Evolutionary conservation across 2,113 vertebrate species (phyloP).

Genomic region (Sander vitreus): DNA sequence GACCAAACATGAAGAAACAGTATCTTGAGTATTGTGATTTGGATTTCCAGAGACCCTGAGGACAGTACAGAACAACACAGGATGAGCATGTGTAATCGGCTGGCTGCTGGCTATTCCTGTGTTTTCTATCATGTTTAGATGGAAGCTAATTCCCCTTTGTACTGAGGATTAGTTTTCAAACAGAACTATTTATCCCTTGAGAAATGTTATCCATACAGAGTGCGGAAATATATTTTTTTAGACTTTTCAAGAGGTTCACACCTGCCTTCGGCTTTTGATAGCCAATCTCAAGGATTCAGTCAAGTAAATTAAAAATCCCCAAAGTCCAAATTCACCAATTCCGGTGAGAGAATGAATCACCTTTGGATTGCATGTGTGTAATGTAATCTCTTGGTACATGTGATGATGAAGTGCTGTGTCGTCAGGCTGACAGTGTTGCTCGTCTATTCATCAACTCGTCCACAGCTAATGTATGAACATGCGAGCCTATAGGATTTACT

Average conservation of each 20-base stretch:
- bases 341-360: constrained; percentile 15
- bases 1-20: not conserved
- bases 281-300: not conserved
- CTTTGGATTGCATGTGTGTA: constrained; percentile 8
- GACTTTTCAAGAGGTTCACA: constrained; percentile 6
- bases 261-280: not conserved
- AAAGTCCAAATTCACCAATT: not conserved
- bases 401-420: constrained; percentile 33
- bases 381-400: constrained; percentile 21
- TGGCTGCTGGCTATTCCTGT: constrained; percentile 25
- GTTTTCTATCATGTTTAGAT: constrained; percentile 42
- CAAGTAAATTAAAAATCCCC: constrained; percentile 17
- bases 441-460: constrained; percentile 11
- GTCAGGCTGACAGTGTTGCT: constrained; percentile 26
- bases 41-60: constrained; percentile 21
- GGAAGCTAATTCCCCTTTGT: constrained; percentile 24
- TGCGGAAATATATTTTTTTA: not conserved
- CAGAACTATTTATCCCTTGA: constrained; percentile 7
- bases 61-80: constrained; percentile 13
- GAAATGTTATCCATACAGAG: constrained; percentile 7
- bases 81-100: not conserved
- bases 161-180: constrained; percentile 17
- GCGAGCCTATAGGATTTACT: constrained; percentile 9
- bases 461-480: constrained; percentile 10
- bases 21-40: constrained; percentile 1